Base-by-base conservation (phyloP, 2,113 vertebrate genomes). In the Hypomesus transpacificus region DNA sequence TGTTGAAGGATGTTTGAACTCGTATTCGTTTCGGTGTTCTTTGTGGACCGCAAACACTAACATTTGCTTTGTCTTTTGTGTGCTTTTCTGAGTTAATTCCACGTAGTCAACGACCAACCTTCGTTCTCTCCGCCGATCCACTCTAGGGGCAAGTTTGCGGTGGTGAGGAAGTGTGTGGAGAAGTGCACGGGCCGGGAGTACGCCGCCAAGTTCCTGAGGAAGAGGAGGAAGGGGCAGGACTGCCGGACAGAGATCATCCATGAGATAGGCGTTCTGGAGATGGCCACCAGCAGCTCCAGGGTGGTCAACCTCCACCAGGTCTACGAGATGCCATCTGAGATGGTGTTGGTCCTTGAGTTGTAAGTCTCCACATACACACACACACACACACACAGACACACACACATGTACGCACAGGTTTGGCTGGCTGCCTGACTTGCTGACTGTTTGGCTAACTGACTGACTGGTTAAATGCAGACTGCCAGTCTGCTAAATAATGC, bases 281-380 rank as follows among this genome's bases (percentile, higher is more conserved):
- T 91, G 75, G 91, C 91, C 66, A 84, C 80, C 0, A 53, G 80
- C 56, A 89, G 82, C 74, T 72, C 57, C 1, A 84, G 87, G 1
- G 90, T 93, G 53, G 85, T 93, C 71, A 89, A 87, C 83, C 86
- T 93, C 6, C 86, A 91, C 74, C 84, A 87, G 56, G 90, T 92
- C 66, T 92, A 91, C 3, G 92, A 93, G 82, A 91, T 90, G 78
- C 66, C 88, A 18, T 87, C 88, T 1, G 91, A 93, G 87, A 93
- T 93, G 88, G 91, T 92, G 66, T 88, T 93, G n/a, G 90, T 93
- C 53, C 83, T 93, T 22, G 90, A 93, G 70, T 92, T 89, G 92
- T 93, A 69, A 93, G 91, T 89, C 78, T 69, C 46, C 58, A 62
- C 57, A 58, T 50, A 67, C 71, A 73, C 52, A 65, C 22, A 22